A percentile compares a stretch with the other conserved stretches of the same genome.
Conservation (phyloP, 23 tunicate genomes). For the Corella eumyota region DNA sequence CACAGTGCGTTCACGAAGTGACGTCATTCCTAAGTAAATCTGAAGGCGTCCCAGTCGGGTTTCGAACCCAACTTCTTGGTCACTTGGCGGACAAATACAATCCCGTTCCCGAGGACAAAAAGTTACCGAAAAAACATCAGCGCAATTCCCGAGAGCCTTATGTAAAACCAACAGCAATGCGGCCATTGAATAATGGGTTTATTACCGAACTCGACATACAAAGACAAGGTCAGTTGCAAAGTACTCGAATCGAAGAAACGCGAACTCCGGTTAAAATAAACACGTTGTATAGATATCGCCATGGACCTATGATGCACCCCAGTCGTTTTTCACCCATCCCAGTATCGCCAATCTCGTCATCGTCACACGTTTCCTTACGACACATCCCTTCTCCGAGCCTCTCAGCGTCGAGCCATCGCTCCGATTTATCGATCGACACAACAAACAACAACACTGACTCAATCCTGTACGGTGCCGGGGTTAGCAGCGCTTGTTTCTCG, state of each 20-base stretch:
- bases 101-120: conserved; percentile 1
- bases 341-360: conserved; percentile 31
- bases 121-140: neutral
- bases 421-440: conserved; percentile 3
- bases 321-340: conserved; percentile 34
- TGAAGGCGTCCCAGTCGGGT: conserved; percentile 16
- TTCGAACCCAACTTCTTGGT: conserved; percentile 30
- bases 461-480: neutral
- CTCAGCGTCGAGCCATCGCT: conserved; percentile 1
- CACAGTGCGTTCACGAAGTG: conserved; percentile 26
- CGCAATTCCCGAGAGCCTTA: neutral
- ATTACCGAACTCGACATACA: conserved; percentile 6
- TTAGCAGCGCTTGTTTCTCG: neutral
- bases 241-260: no score
- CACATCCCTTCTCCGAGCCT: conserved; percentile 8
- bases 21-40: conserved; percentile 9
- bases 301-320: no score
- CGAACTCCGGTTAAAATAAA: no score
- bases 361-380: conserved; percentile 15
- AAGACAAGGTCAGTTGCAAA: no score
- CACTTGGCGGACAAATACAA: conserved; percentile 21
- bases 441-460: neutral
- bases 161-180: neutral
- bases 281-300: no score
- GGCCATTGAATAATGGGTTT: neutral